Evolutionary conservation across 2,113 vertebrate species (phyloP), one percentile per base, ranked within the genome.

Genomic region (Ophthalmolycus amberensis): DNA sequence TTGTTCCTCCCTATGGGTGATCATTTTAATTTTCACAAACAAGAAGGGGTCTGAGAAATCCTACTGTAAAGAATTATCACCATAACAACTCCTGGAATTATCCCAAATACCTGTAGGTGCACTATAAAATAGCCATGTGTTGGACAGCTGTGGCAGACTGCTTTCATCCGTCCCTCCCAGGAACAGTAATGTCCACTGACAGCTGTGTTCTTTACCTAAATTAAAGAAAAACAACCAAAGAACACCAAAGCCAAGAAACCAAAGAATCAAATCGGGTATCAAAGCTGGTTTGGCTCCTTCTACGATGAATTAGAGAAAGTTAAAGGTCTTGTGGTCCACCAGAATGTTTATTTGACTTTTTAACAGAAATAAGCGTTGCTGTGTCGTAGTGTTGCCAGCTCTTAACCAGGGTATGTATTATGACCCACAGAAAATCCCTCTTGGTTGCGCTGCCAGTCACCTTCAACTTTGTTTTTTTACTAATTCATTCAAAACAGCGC

Each of bases 101-200:
- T 88, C 89, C 89, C 77, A 92, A 91, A 93, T 91, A 91, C 92
- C 93, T 91, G 82, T 85, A 92, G 92, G 93, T 91, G 83, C 58
- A 5, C 81, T 71, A 79, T 91, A 93, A 95, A 94, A 37, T 4
- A 14, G 22, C 54, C 88, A 90, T 91, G 84, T 89, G 88, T 71
- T 67, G 63, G 79, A 22, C 93, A 94, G 90, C 88, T 93, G 88
- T 74, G 52, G 88, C 67, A 46, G 5, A 63, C 74, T 16, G 52
- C 62, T 80, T 75, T 40, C 81, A 71, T 69, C 87, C 68, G 37
- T 37, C 82, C 48, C 81, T 71, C 77, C 62, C 80, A 67, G 79
- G 48, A 76, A 76, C 68, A 25, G 56, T 66, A 37, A 37, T 38
- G 71, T 48, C 75, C 70, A 46, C 80, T 0, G 42, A 83, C 75